A percentile compares a stretch with the other conserved stretches of the same genome.
These are phyloP conservation scores for Sarcophaga bullata DNA, from an alignment of 1,140 invertebrate genomes.

Conservation along the genomic window DNA sequence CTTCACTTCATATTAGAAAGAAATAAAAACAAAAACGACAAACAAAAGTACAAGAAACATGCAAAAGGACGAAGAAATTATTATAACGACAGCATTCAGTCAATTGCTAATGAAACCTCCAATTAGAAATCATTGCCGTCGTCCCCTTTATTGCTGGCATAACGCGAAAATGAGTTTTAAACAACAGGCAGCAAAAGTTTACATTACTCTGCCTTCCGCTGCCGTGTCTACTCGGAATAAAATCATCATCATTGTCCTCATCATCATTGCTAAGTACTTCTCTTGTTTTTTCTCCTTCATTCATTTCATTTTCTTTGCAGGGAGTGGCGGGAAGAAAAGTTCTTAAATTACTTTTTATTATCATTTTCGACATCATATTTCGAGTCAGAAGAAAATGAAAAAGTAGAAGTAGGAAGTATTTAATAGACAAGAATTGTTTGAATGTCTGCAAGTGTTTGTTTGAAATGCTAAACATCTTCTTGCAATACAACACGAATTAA, in stretches of 20 bases:
- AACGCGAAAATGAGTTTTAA: constrained; percentile 12
- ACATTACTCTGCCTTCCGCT: not conserved
- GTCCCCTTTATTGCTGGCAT: not conserved
- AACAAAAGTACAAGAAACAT: no score
- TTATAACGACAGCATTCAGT: not conserved
- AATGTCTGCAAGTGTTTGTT: not conserved
- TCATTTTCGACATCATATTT: constrained; percentile 13
- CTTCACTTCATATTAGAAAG: no score
- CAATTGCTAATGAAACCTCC: not conserved
- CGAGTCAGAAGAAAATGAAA: not conserved
- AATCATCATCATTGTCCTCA: not conserved
- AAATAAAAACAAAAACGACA: no score
- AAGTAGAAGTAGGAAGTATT: not conserved
- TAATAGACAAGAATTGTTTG: not conserved
- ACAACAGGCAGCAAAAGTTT: not conserved
- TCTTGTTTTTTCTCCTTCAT: no score
- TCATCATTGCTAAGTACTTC: not conserved
- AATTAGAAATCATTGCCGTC: not conserved
- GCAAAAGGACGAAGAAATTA: not conserved
- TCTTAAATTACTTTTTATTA: constrained; percentile 37
- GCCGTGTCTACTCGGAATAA: not conserved
- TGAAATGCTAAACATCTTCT: not conserved
- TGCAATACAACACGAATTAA: no score
- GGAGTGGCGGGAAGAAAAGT: constrained; percentile 20
- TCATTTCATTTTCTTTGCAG: not conserved